Evolutionary conservation across 2,797 vertebrate genomes (phyloP).

Genomic region (Lemur catta): DNA sequence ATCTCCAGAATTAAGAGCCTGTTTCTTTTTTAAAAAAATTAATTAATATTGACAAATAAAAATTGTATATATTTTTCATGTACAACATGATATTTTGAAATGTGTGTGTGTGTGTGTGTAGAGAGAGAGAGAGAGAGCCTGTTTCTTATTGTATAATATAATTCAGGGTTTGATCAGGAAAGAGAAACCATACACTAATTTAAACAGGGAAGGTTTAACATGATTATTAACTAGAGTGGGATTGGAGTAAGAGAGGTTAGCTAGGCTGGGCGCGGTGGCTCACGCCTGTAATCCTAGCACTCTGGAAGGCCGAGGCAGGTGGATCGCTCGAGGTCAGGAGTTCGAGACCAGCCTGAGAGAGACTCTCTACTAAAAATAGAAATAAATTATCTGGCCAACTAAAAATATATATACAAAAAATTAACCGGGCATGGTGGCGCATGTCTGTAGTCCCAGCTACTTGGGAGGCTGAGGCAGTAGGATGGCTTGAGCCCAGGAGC

Average conservation of each 20-base stretch:
- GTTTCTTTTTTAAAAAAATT: background rate
- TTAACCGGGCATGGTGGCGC: too few species aligned
- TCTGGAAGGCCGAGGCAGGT: too few species aligned
- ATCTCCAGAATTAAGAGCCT: background rate
- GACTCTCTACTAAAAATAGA: too few species aligned
- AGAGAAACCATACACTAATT: constrained; percentile 23
- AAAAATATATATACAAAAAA: too few species aligned
- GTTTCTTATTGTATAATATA: background rate
- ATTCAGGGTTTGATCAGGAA: background rate
- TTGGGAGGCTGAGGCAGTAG: too few species aligned
- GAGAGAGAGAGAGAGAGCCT: background rate
- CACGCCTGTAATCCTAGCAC: too few species aligned
- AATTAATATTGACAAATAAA: background rate
- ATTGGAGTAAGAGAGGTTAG: background rate
- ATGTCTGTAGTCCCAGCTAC: too few species aligned
- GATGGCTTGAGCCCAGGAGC: too few species aligned
- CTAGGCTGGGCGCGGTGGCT: too few species aligned
- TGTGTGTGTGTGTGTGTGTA: background rate
- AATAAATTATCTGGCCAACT: too few species aligned
- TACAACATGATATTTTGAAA: background rate
- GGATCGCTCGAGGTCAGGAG: too few species aligned
- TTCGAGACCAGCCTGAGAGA: too few species aligned
- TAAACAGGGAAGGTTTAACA: background rate
- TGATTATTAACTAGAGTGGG: background rate
- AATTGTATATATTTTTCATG: background rate